These are phyloP conservation scores for Drosophila oshimai DNA, from an alignment of 1,140 invertebrate genomes.

Conservation along the genomic window DNA sequence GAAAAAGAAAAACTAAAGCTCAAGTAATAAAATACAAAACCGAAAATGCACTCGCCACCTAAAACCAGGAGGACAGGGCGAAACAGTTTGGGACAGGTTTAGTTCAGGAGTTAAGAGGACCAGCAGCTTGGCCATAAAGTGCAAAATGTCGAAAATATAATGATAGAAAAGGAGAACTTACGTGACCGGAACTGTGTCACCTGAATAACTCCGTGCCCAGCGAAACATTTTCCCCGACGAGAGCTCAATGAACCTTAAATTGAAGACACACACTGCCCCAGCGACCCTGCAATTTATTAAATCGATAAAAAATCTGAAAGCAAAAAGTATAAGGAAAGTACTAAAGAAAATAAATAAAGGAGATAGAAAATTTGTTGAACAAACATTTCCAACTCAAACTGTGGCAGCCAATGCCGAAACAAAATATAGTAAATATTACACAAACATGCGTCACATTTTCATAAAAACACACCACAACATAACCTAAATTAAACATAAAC, in stretches of 20 bases:
- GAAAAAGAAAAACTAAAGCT: conserved; percentile 52
- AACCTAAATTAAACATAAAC: no score
- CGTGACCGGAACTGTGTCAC: conserved; percentile 69
- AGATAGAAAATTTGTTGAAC: conserved; percentile 1
- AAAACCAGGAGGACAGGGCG: neutral
- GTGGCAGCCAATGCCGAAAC: no score
- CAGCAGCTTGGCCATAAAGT: conserved; percentile 23
- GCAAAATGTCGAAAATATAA: conserved; percentile 59
- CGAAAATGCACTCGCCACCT: conserved; percentile 55
- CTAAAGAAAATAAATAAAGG: neutral
- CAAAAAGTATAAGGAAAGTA: conserved; percentile 1
- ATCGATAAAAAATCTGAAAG: conserved; percentile 62
- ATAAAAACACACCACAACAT: no score
- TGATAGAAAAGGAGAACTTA: conserved; percentile 53
- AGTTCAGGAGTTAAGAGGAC: conserved; percentile 15
- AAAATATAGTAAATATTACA: no score
- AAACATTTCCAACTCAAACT: conserved; percentile 35
- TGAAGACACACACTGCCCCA: conserved; percentile 32
- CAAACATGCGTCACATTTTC: no score
- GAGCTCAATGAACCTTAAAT: conserved; percentile 54
- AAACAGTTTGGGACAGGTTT: neutral
- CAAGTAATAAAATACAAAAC: conserved; percentile 71
- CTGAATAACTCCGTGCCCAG: conserved; percentile 24
- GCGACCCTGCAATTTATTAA: conserved; percentile 64
- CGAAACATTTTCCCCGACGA: conserved; percentile 23